Base-by-base conservation (phyloP, 2,888 invertebrate species). In the Caradrina clavipalpis region DNA sequence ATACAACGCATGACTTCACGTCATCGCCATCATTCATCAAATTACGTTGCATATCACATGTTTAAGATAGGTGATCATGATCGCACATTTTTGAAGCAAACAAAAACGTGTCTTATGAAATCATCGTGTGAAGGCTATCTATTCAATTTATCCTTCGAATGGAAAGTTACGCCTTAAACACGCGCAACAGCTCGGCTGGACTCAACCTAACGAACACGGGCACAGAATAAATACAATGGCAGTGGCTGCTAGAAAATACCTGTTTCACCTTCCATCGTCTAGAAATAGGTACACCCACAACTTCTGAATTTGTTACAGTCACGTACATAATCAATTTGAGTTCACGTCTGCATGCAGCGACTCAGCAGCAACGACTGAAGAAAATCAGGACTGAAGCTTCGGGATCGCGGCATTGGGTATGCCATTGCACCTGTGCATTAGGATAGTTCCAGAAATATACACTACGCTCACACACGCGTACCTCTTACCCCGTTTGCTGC, bases 181-280 rank as follows among this genome's bases (percentile, higher is more conserved):
- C 17, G 45, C 45, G 45, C 45, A 15, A 39, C 15, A 45, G 45
- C 45, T 45, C 6, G 15, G 15, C 26, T 26, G 26, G 4, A 42
- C 10, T 42, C 42, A 11, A 42, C 42, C 42, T 42, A 42, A 42
- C 45, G 15, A 45, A 8, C 2, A 35, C 13, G 42, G 7, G 26
- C 17, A 45, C 7, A 56, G 11, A 42, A 31, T 17, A 45, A 22
- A 31, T 21, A 62, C 65, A 66, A 11, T 53, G 45, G 51, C 66
- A n/a, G 13, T 2, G 6, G 31, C 51, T 42, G 13, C 8, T 15
- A 2, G 22, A n/a, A 31, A n/a, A 53, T 66, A 53, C 66, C 51
- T 65, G 64, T 13, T 66, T 42, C 51, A 51, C 42, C 42, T 31
- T n/a, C 42, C 66, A 35, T 22, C 45, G 45, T 22, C 15, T 66